A percentile compares a stretch with the other conserved stretches of the same genome.
These are phyloP conservation scores for Gymnogyps californianus DNA, from an alignment of 2,113 vertebrate species.

Conservation along the genomic window DNA sequence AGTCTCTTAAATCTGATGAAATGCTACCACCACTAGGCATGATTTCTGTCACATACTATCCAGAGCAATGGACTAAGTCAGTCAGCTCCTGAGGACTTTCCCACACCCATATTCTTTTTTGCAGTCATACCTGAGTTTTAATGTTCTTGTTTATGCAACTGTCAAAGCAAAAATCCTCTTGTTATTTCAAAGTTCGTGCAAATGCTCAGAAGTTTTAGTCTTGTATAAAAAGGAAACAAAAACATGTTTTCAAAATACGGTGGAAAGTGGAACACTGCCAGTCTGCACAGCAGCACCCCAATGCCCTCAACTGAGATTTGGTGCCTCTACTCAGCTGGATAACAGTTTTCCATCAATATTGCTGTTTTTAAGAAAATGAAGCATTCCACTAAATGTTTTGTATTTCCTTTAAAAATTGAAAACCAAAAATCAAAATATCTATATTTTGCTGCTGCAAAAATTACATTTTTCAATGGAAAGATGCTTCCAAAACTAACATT, in stretches of 20 bases:
- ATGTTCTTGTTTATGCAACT: neutral
- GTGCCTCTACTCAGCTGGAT: neutral
- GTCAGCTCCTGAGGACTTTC: neutral
- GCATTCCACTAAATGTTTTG: neutral
- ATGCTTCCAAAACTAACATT: neutral
- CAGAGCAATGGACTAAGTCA: neutral
- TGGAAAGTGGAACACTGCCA: neutral
- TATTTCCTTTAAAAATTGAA: neutral
- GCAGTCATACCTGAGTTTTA: neutral
- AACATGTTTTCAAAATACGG: accelerated
- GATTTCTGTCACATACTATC: neutral
- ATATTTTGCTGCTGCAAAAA: neutral
- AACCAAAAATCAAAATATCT: neutral
- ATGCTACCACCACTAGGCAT: slow-evolving; percentile 22
- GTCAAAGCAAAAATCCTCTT: neutral
- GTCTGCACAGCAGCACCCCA: neutral
- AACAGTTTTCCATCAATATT: neutral
- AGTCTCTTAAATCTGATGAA: slow-evolving; percentile 35
- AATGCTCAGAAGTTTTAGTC: neutral
- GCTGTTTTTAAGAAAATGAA: neutral
- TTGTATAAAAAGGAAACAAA: neutral
- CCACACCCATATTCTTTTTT: neutral
- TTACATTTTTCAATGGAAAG: neutral
- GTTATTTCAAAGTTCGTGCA: neutral
- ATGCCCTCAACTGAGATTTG: neutral